Percentiles rank a stretch among this genome's conserved stretches.
These are phyloP conservation scores for Caenorhabditis sulstoni DNA, from an alignment of 2,888 invertebrate species.

Conservation along the genomic window DNA sequence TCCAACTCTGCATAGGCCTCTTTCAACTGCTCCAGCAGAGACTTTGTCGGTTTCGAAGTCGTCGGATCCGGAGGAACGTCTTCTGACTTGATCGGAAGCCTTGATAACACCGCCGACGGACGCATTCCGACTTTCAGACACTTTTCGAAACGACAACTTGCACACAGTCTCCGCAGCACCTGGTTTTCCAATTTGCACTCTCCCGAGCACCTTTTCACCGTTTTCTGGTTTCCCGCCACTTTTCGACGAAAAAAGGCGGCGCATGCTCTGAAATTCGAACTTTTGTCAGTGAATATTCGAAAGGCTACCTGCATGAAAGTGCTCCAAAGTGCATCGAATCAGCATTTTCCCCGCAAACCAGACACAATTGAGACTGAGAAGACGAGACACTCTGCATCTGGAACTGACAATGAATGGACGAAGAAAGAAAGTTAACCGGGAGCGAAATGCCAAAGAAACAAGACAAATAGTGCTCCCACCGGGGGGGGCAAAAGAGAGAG, in stretches of 20 bases:
- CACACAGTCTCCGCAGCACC: constrained; percentile 28
- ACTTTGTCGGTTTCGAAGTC: not conserved
- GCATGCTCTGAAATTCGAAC: constrained; percentile 35
- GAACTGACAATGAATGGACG: not conserved
- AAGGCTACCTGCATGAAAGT: constrained; percentile 27
- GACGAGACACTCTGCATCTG: too few relatives aligned
- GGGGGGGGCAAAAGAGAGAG: too few relatives aligned
- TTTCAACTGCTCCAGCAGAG: constrained; percentile 17
- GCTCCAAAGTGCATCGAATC: constrained; percentile 47
- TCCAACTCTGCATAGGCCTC: constrained; percentile 3
- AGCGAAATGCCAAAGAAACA: too few relatives aligned
- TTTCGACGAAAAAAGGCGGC: constrained; percentile 53
- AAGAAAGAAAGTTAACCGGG: not conserved
- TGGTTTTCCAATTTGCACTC: constrained; percentile 17
- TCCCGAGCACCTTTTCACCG: constrained; percentile 21
- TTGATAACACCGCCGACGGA: constrained; percentile 6
- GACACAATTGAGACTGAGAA: constrained; percentile 11
- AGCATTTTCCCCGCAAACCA: constrained; percentile 30
- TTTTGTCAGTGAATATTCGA: not conserved
- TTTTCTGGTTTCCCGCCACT: constrained; percentile 13
- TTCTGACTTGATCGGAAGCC: constrained; percentile 2
- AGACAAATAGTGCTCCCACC: too few relatives aligned
- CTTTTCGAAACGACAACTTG: constrained; percentile 41
- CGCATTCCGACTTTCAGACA: constrained; percentile 50
- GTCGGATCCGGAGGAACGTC: not conserved